phyloP scores from a whole-genome alignment of 2,888 invertebrate species.

The Tipula vernalis region DNA sequence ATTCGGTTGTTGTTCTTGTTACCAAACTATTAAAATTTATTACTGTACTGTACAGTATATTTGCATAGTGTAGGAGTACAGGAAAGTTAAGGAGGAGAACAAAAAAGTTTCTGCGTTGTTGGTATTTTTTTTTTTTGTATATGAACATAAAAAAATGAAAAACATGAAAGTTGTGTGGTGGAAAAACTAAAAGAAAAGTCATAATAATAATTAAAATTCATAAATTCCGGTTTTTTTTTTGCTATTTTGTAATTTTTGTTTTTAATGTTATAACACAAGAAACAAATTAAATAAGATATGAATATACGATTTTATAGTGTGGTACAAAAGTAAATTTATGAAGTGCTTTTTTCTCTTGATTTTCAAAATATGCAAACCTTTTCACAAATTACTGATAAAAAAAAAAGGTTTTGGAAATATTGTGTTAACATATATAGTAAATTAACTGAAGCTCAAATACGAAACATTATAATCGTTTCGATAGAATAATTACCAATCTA shows the following conservation, averaged over 20 bases:
- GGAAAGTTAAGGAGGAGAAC: not conserved
- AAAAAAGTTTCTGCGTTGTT: not conserved
- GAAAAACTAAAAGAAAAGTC: slow-evolving; percentile 4
- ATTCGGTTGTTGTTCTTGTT: not conserved
- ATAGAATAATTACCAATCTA: too few species aligned
- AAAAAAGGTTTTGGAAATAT: too few species aligned
- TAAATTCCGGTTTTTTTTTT: not conserved
- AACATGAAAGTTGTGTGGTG: not conserved
- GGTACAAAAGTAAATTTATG: not conserved
- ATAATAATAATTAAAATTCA: not conserved
- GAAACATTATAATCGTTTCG: too few species aligned
- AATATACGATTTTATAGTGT: not conserved
- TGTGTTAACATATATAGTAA: too few species aligned
- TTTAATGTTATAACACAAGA: not conserved
- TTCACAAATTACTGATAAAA: too few species aligned
- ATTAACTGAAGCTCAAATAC: too few species aligned
- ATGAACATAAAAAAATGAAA: not conserved
- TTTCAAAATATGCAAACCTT: too few species aligned
- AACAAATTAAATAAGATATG: not conserved
- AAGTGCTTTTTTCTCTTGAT: not conserved
- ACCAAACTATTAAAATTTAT: not conserved
- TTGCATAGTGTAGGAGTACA: not conserved
- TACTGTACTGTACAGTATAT: not conserved
- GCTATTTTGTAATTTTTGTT: not conserved
- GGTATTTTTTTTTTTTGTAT: not conserved